Conservation (phyloP, 2,888 invertebrate genomes). For the Scelioninae gen. 1 region DNA sequence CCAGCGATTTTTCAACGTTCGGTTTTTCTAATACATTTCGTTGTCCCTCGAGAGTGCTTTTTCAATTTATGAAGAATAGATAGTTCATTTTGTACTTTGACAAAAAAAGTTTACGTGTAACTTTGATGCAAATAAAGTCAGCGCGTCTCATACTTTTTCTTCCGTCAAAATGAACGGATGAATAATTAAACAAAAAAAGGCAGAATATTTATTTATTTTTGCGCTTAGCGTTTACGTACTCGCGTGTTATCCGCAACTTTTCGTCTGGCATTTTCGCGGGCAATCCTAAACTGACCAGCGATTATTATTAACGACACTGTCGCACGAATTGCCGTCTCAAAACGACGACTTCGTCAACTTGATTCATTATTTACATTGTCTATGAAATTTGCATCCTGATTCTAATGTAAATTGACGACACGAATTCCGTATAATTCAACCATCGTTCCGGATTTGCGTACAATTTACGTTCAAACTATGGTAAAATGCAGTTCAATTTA, state of each 20-base stretch:
- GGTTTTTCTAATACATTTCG: conserved; percentile 69
- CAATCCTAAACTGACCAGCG: background rate
- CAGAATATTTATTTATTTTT: conserved; percentile 55
- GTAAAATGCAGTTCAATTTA: too few species aligned
- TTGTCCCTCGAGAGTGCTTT: conserved; percentile 66
- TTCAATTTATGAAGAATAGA: conserved; percentile 69
- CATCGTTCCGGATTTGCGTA: too few species aligned
- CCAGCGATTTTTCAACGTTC: conserved; percentile 70
- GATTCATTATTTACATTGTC: conserved; percentile 26
- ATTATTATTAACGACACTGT: conserved; percentile 33
- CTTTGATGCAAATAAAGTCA: conserved; percentile 63
- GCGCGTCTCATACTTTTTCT: conserved; percentile 53
- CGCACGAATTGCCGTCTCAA: conserved; percentile 1
- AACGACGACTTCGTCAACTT: conserved; percentile 19
- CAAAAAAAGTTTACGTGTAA: conserved; percentile 61
- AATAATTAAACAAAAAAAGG: conserved; percentile 56
- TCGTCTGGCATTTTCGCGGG: too few species aligned
- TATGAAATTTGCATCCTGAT: conserved; percentile 30
- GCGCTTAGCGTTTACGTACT: conserved; percentile 34
- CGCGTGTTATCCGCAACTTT: conserved; percentile 41
- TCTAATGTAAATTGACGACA: background rate
- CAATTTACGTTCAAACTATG: too few species aligned
- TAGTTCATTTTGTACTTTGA: conserved; percentile 67
- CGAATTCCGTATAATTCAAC: too few species aligned
- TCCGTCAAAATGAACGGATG: conserved; percentile 53